Percentiles rank a stretch among this genome's conserved stretches.
These are phyloP conservation scores for Lerista edwardsae DNA, from an alignment of 2,797 vertebrate species.

Conservation along the genomic window DNA sequence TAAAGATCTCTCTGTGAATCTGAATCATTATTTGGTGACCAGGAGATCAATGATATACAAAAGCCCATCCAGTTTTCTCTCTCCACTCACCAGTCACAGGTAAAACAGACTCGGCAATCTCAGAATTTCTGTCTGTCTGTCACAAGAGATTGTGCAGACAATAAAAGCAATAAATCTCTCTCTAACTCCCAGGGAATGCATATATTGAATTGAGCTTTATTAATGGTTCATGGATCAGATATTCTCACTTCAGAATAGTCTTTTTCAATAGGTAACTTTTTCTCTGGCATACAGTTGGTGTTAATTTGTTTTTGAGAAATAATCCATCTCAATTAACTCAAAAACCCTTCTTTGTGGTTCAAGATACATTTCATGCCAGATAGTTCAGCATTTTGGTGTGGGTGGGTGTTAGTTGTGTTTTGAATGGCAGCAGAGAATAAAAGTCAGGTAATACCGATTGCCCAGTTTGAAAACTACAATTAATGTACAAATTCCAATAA, in stretches of 20 bases:
- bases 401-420: not conserved
- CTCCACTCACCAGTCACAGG: slow-evolving; percentile 19
- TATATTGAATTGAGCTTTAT: slow-evolving; percentile 40
- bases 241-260: slow-evolving; percentile 52
- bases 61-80: slow-evolving; percentile 16
- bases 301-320: slow-evolving; percentile 23
- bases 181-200: not conserved
- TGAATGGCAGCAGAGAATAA: not conserved
- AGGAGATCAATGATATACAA: slow-evolving; percentile 66
- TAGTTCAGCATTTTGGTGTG: not conserved
- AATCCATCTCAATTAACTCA: not conserved
- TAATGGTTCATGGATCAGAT: slow-evolving; percentile 49
- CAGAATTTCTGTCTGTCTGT: slow-evolving; percentile 20
- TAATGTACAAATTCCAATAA: slow-evolving; percentile 15
- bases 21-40: slow-evolving; percentile 70
- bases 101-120: slow-evolving; percentile 48
- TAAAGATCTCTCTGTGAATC: slow-evolving; percentile 68
- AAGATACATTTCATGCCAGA: not conserved
- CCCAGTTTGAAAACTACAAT: slow-evolving; percentile 12
- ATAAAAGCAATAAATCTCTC: slow-evolving; percentile 55
- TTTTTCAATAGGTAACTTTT: slow-evolving; percentile 12
- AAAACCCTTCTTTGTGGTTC: not conserved
- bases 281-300: not conserved
- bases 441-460: not conserved
- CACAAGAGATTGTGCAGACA: slow-evolving; percentile 30